phyloP scores from a whole-genome alignment of 2,888 invertebrate species.

The Cremastinae sp. region DNA sequence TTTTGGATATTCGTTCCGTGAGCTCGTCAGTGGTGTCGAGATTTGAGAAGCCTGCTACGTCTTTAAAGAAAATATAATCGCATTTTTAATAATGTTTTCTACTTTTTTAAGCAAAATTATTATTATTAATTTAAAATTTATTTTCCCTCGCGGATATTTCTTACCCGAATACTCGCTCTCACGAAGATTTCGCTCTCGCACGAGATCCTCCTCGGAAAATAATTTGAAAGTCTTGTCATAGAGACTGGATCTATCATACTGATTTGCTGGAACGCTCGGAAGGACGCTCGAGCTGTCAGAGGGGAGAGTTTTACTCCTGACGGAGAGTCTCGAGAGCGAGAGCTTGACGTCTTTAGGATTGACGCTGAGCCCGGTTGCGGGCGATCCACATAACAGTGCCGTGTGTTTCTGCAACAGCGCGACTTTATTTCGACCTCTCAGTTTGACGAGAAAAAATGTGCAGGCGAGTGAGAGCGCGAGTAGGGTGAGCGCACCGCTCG shows the following conservation, averaged over 20 bases:
- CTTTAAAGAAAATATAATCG: constrained; percentile 19
- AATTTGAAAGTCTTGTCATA: constrained; percentile 74
- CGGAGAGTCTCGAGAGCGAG: constrained; percentile 81
- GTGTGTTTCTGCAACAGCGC: constrained; percentile 85
- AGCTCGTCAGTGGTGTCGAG: constrained; percentile 81
- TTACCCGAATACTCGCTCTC: constrained; percentile 81
- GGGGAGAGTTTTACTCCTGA: constrained; percentile 58
- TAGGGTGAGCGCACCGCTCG: constrained; percentile 86
- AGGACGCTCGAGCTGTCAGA: neutral
- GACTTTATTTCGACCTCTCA: constrained; percentile 84
- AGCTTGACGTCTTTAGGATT: constrained; percentile 84
- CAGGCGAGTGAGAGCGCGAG: constrained; percentile 85
- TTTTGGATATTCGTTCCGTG: constrained; percentile 65
- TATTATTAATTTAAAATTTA: too few relatives aligned
- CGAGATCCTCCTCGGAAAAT: constrained; percentile 72
- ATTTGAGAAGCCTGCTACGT: constrained; percentile 82
- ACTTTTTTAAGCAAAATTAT: too few relatives aligned
- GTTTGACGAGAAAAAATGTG: constrained; percentile 85
- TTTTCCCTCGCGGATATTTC: too few relatives aligned
- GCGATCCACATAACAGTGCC: constrained; percentile 82
- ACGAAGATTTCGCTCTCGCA: constrained; percentile 71
- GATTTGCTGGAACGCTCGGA: constrained; percentile 71
- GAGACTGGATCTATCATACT: constrained; percentile 73
- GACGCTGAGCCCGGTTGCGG: constrained; percentile 82
- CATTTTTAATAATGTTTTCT: neutral